These are phyloP conservation scores for Apogon hyalosoma DNA, from an alignment of 2,797 vertebrate genomes.

Conservation along the genomic window DNA sequence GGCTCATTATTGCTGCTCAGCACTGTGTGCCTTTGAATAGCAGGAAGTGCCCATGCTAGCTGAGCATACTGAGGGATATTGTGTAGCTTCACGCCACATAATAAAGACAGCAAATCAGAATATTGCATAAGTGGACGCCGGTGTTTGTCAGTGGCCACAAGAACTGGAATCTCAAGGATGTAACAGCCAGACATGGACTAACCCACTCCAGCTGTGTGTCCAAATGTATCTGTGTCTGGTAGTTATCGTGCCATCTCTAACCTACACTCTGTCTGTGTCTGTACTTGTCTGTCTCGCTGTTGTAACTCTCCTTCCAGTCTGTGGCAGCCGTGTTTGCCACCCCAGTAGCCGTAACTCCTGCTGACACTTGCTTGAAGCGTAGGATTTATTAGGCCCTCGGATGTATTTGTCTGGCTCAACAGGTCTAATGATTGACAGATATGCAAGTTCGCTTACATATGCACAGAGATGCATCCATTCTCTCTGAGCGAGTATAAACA, in stretches of 20 bases:
- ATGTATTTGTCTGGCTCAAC: slow-evolving; percentile 34
- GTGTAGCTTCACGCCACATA: slow-evolving; percentile 31
- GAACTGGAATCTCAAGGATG: slow-evolving; percentile 11
- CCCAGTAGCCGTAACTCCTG: slow-evolving; percentile 28
- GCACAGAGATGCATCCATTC: not conserved
- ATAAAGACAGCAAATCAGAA: slow-evolving; percentile 43
- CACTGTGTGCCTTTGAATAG: slow-evolving; percentile 52
- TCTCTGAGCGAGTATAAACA: not conserved
- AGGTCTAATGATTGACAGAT: slow-evolving; percentile 7
- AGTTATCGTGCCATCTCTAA: slow-evolving; percentile 16
- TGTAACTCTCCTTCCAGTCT: slow-evolving; percentile 9
- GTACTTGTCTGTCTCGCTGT: slow-evolving; percentile 28
- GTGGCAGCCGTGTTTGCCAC: slow-evolving; percentile 44
- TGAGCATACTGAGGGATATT: slow-evolving; percentile 50
- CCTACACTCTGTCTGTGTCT: slow-evolving; percentile 33
- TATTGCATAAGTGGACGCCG: slow-evolving; percentile 27
- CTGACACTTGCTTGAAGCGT: slow-evolving; percentile 34
- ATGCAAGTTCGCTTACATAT: not conserved
- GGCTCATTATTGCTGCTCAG: slow-evolving; percentile 61
- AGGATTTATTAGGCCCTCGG: slow-evolving; percentile 12
- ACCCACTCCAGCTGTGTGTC: slow-evolving; percentile 37
- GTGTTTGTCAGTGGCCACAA: slow-evolving; percentile 9
- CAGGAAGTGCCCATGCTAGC: slow-evolving; percentile 63
- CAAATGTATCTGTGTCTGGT: slow-evolving; percentile 17
- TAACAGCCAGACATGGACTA: slow-evolving; percentile 22